Percentiles rank a stretch among this genome's conserved stretches.
phyloP scores from a whole-genome alignment of 2,113 vertebrate species.

The Caretta caretta region DNA sequence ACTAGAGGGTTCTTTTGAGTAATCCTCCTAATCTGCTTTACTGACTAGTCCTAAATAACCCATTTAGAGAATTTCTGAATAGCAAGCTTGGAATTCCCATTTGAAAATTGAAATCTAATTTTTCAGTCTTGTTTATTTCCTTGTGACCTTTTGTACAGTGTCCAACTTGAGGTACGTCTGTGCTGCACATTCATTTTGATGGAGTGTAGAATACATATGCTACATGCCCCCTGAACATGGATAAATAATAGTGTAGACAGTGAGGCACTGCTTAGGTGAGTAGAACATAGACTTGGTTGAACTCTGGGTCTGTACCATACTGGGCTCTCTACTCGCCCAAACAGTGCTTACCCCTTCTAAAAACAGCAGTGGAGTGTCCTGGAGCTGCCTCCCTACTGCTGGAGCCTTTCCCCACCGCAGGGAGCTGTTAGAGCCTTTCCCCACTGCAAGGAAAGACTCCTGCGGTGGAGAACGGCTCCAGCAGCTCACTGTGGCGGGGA shows the following conservation, averaged over 20 bases:
- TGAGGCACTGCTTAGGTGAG: neutral
- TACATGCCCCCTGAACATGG: neutral
- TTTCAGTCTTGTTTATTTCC: neutral
- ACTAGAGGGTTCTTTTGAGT: neutral
- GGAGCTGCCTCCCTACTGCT: neutral
- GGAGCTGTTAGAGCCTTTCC: no score
- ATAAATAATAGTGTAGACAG: neutral
- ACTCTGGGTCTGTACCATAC: neutral
- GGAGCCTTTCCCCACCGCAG: no score
- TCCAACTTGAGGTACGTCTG: neutral
- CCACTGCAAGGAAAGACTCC: no score
- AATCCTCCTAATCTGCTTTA: slow-evolving; percentile 26
- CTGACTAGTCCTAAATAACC: slow-evolving; percentile 17
- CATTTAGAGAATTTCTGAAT: slow-evolving; percentile 6
- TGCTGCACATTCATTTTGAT: neutral
- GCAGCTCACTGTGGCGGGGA: no score
- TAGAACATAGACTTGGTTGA: neutral
- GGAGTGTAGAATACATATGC: neutral
- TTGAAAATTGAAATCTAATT: neutral
- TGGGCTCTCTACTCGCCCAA: neutral
- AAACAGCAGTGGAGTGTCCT: neutral
- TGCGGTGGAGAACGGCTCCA: no score
- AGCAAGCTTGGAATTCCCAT: neutral
- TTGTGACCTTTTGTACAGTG: neutral
- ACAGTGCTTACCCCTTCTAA: neutral